Conservation (phyloP, 35 echinoderm and acorn worm species). For the Heliocidaris erythrogramma region DNA sequence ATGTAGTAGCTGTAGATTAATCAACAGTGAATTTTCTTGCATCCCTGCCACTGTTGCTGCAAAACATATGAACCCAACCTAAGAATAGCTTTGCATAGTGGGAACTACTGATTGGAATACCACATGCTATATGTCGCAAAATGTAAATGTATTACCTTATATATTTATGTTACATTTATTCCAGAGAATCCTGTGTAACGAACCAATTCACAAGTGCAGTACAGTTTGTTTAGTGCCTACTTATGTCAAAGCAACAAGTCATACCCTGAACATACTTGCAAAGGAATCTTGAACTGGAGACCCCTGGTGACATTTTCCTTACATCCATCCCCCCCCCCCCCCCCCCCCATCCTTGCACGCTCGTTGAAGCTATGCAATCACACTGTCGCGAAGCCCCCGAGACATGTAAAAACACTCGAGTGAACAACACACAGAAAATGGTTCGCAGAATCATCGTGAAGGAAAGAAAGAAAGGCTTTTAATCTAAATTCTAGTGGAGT, state of each 20-base stretch:
- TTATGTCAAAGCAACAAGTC: not conserved
- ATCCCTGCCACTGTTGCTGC: too few species aligned
- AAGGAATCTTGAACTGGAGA: not conserved
- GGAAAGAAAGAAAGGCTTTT: not conserved
- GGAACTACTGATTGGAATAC: not conserved
- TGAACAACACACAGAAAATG: not conserved
- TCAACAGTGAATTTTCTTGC: too few species aligned
- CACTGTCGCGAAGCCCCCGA: not conserved
- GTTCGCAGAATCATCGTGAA: not conserved
- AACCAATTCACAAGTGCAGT: not conserved
- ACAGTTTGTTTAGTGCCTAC: not conserved
- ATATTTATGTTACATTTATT: not conserved
- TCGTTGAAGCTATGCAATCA: constrained; percentile 2
- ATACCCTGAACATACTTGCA: not conserved
- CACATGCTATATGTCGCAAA: not conserved
- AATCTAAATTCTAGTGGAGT: not conserved
- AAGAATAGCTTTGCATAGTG: too few species aligned
- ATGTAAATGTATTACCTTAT: not conserved
- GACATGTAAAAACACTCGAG: not conserved
- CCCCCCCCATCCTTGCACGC: not conserved
- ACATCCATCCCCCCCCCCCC: not conserved
- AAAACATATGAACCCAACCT: too few species aligned
- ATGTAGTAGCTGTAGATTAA: too few species aligned
- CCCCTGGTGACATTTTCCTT: not conserved
- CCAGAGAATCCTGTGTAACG: not conserved